Conservation (phyloP, 2,113 vertebrate species). For the Madoqua kirkii region DNA sequence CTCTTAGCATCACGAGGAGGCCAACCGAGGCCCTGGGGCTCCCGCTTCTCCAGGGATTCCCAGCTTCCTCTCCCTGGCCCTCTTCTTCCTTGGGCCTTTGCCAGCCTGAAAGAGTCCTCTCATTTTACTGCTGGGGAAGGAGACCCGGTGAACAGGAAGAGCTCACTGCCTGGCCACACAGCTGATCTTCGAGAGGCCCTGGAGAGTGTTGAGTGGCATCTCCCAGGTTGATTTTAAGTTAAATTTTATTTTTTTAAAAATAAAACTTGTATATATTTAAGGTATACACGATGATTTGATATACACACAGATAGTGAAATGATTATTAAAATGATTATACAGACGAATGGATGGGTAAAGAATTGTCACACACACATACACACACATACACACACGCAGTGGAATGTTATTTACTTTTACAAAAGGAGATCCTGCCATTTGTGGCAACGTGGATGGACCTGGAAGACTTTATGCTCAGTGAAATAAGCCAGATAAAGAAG, state of each 20-base stretch:
- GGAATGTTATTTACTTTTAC: not conserved
- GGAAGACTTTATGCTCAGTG: not conserved
- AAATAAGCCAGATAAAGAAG: not conserved
- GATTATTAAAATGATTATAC: not conserved
- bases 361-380: not conserved
- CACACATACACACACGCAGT: too few species aligned
- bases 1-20: not conserved
- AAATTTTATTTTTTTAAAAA: not conserved
- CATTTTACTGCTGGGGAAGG: not conserved
- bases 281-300: not conserved
- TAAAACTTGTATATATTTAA: not conserved
- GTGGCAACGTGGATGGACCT: not conserved
- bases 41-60: not conserved
- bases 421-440: not conserved
- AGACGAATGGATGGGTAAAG: not conserved
- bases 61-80: too few species aligned
- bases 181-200: not conserved
- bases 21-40: not conserved
- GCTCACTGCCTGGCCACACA: too few species aligned
- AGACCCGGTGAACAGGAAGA: not conserved
- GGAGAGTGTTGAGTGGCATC: not conserved
- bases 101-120: not conserved
- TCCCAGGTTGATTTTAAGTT: not conserved
- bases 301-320: not conserved
- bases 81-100: not conserved